These are phyloP conservation scores for Chouioia cunea DNA, from an alignment of 2,888 invertebrate genomes.

Conservation along the genomic window DNA sequence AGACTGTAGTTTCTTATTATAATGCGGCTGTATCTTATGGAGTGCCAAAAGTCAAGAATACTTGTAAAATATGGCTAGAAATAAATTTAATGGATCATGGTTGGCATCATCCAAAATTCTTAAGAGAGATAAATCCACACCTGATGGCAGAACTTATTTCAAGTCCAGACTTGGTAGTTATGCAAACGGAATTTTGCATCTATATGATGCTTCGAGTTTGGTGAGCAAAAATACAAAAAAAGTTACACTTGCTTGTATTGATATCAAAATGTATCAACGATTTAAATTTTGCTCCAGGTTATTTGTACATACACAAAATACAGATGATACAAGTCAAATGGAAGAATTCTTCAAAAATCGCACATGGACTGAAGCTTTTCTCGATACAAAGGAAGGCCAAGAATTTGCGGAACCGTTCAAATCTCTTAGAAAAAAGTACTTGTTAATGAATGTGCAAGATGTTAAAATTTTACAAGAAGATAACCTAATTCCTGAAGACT, in stretches of 20 bases:
- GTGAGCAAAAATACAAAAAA: conserved; percentile 58
- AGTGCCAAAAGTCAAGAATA: conserved; percentile 73
- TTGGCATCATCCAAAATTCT: conserved; percentile 71
- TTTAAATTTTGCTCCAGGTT: conserved; percentile 53
- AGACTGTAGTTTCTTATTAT: conserved; percentile 79
- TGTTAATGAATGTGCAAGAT: conserved; percentile 79
- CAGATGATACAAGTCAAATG: conserved; percentile 57
- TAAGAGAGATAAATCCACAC: conserved; percentile 76
- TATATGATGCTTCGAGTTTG: conserved; percentile 80
- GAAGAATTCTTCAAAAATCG: conserved; percentile 63
- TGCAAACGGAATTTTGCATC: conserved; percentile 84
- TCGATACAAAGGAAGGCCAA: conserved; percentile 74
- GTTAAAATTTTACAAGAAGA: conserved; percentile 77
- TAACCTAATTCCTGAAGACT: conserved; percentile 77
- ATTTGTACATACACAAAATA: conserved; percentile 58
- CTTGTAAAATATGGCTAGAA: conserved; percentile 78
- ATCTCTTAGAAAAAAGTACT: conserved; percentile 76
- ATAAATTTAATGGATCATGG: conserved; percentile 77
- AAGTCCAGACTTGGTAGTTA: conserved; percentile 78
- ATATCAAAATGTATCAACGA: background rate
- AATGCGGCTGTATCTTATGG: conserved; percentile 79
- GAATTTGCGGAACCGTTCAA: conserved; percentile 75
- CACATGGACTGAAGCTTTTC: conserved; percentile 70
- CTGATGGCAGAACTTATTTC: conserved; percentile 76
- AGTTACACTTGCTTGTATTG: background rate